Base-by-base conservation (phyloP, 2,797 vertebrate genomes). In the Channallabes apus region DNA sequence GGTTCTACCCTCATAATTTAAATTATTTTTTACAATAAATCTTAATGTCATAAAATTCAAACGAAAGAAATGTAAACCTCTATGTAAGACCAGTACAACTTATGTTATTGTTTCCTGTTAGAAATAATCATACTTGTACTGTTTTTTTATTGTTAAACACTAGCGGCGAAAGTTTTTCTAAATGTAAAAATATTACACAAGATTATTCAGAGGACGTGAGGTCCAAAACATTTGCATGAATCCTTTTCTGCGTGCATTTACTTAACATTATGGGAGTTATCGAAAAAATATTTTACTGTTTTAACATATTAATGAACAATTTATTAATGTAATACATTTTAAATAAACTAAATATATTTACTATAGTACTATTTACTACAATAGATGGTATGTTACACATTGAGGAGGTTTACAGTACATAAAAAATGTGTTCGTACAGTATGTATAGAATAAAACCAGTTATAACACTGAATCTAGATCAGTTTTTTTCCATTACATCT, bases 141-240 rank as follows among this genome's bases (percentile, higher is more conserved):
- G 58, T 38, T 73, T 73, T 24, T 62, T 62, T 22, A 24, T 20
- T 58, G 14, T 29, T 1, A 22, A 6, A 61, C 35, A 46, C 22
- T 77, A 78, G 54, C 68, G 71, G 17, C 24, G 56, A 69, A 54
- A 14, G 22, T 24, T 85, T 73, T 85, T 58, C 54, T 27, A 67
- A 51, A 80, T 51, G 51, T 54, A 54, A 46, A 51, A 46, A 29
- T 51, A 32, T 6, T 78, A 14, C 1, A 32, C 24, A 18, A n/a
- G 5, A 18, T 32, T 20, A 58, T 58, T 78, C 12, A 38, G 29
- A 38, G 38, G 2, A 61, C 11, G 17, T 35, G 14, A 38, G 61
- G 32, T 8, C 32, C 56, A 78, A 61, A 59, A 61, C 56, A 6
- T 54, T 35, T 41, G 14, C 75, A 32, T 22, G 14, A 75, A 29